A percentile compares a stretch with the other conserved stretches of the same genome.
These are phyloP conservation scores for Symphodus melops DNA, from an alignment of 2,113 vertebrate genomes.

Conservation along the genomic window DNA sequence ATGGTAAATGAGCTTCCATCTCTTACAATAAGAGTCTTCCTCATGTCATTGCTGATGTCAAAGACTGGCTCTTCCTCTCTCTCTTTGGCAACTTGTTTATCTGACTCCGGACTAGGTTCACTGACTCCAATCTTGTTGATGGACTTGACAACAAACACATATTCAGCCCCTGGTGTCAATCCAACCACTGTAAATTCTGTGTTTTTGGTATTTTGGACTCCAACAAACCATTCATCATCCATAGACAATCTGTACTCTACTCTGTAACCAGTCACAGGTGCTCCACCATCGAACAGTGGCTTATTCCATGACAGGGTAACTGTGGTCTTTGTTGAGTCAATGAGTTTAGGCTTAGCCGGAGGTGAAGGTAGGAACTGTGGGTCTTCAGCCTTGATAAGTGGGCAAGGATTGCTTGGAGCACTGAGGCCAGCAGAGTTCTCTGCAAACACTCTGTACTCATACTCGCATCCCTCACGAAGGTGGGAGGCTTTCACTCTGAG, in stretches of 20 bases:
- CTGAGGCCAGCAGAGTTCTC: slow-evolving; percentile 97
- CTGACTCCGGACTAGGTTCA: slow-evolving; percentile 91
- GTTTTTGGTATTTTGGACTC: slow-evolving; percentile 90
- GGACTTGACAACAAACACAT: slow-evolving; percentile 93
- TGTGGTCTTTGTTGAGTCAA: slow-evolving; percentile 91
- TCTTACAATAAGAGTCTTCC: slow-evolving; percentile 95
- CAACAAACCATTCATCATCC: slow-evolving; percentile 94
- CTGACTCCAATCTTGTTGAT: slow-evolving; percentile 95
- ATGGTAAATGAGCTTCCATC: slow-evolving; percentile 96
- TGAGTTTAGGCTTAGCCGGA: slow-evolving; percentile 93
- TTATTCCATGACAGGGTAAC: slow-evolving; percentile 93
- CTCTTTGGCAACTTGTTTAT: slow-evolving; percentile 93
- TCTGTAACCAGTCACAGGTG: slow-evolving; percentile 92
- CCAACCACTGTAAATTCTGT: slow-evolving; percentile 93
- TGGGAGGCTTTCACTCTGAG: slow-evolving; percentile 95
- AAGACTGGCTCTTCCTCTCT: slow-evolving; percentile 96
- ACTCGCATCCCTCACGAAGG: slow-evolving; percentile 93
- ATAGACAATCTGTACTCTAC: slow-evolving; percentile 92
- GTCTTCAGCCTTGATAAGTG: slow-evolving; percentile 92
- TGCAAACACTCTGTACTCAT: slow-evolving; percentile 96
- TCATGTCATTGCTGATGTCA: slow-evolving; percentile 96
- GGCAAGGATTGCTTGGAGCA: slow-evolving; percentile 89
- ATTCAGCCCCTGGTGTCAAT: slow-evolving; percentile 90
- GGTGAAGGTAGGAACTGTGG: slow-evolving; percentile 94
- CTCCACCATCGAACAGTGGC: slow-evolving; percentile 96